Evolutionary conservation across 1,140 invertebrate genomes (phyloP).

Genomic region (Spodoptera litura): DNA sequence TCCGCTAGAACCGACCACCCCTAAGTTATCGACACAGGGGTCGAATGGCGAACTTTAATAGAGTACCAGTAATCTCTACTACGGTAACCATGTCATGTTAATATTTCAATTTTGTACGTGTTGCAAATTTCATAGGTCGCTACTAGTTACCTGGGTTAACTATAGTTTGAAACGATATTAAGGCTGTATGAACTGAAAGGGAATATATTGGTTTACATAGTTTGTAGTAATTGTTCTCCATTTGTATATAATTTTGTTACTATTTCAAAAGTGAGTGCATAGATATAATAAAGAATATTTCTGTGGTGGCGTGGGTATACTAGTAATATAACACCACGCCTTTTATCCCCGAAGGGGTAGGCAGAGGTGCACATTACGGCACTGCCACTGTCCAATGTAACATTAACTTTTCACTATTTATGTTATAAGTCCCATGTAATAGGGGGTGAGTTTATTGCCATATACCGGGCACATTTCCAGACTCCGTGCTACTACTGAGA

Average conservation of each 20-base stretch:
- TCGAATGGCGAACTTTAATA: constrained; percentile 52
- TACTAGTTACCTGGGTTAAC: constrained; percentile 13
- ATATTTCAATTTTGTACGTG: constrained; percentile 52
- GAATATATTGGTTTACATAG: background rate
- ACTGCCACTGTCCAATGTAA: too few species aligned
- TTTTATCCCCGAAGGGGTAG: too few species aligned
- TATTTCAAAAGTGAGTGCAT: too few species aligned
- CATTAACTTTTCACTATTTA: too few species aligned
- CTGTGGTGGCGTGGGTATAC: too few species aligned
- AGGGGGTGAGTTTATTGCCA: too few species aligned
- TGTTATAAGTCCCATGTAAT: too few species aligned
- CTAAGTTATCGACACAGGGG: constrained; percentile 28
- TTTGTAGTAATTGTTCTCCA: background rate
- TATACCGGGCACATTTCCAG: too few species aligned
- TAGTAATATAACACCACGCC: too few species aligned
- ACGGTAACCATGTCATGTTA: constrained; percentile 35
- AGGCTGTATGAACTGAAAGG: background rate
- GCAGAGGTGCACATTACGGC: too few species aligned
- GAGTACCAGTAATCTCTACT: constrained; percentile 46
- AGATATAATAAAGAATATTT: too few species aligned
- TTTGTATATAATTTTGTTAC: background rate
- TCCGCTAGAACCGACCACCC: background rate
- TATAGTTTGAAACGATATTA: constrained; percentile 9
- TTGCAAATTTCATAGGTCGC: constrained; percentile 16
- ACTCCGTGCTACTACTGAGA: too few species aligned